These are phyloP conservation scores for Chaetophractus vellerosus DNA, from an alignment of 2,797 vertebrate genomes.

Conservation along the genomic window DNA sequence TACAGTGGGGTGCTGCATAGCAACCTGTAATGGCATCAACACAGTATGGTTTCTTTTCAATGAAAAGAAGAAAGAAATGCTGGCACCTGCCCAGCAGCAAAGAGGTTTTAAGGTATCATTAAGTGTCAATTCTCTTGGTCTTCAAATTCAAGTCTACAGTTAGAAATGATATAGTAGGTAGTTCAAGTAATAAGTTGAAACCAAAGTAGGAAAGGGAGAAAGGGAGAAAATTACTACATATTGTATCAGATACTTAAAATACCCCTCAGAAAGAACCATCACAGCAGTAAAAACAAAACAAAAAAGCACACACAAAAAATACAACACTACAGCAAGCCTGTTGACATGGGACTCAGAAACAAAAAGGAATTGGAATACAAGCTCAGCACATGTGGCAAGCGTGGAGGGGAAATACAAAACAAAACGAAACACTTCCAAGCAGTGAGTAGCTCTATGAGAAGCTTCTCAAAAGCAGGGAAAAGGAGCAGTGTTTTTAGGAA, in stretches of 20 bases:
- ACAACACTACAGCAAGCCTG: background rate
- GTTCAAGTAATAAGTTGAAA: background rate
- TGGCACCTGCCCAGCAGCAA: conserved; percentile 19
- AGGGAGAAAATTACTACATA: background rate
- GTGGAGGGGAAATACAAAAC: background rate
- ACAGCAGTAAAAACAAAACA: background rate
- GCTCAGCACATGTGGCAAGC: background rate
- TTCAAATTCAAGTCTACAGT: background rate
- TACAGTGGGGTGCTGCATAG: background rate
- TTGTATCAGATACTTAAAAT: background rate
- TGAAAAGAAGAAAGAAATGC: conserved; percentile 29
- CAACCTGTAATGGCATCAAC: background rate
- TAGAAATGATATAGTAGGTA: background rate
- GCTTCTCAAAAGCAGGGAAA: background rate
- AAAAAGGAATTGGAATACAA: background rate
- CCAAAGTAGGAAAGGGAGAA: background rate
- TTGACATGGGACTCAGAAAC: background rate
- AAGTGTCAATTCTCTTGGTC: background rate
- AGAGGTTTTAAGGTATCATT: background rate
- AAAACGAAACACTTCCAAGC: background rate
- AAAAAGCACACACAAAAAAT: background rate
- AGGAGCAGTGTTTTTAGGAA: background rate
- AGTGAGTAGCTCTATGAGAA: background rate
- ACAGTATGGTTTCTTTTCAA: background rate
- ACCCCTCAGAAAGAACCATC: background rate